phyloP scores from a whole-genome alignment of 2,113 vertebrate species.

The Hippocampus abdominalis region DNA sequence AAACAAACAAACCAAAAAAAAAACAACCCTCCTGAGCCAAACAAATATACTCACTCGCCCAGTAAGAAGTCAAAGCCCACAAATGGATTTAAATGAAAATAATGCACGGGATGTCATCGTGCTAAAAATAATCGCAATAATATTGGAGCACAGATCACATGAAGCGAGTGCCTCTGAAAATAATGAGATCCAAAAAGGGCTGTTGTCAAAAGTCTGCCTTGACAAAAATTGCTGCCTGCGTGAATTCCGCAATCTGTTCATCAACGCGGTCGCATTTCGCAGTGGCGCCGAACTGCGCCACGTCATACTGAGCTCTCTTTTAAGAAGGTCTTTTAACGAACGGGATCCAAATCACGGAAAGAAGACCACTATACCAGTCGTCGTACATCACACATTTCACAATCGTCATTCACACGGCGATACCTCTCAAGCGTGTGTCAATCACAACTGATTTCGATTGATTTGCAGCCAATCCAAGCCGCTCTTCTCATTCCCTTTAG shows the following conservation, averaged over 20 bases:
- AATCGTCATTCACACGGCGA: no score
- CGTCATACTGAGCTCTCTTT: background rate
- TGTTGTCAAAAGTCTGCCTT: background rate
- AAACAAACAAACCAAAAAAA: slow-evolving; percentile 27
- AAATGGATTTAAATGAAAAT: slow-evolving; percentile 44
- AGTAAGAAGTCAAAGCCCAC: slow-evolving; percentile 30
- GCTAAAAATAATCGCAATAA: background rate
- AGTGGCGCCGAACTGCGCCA: background rate
- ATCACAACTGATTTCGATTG: no score
- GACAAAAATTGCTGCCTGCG: background rate
- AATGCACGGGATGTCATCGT: background rate
- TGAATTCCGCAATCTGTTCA: background rate
- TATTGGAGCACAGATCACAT: background rate
- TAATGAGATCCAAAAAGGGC: background rate
- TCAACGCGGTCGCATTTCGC: background rate
- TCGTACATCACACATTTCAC: background rate
- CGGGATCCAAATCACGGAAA: background rate
- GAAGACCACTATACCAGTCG: background rate
- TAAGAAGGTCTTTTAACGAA: background rate
- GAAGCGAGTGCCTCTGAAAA: background rate
- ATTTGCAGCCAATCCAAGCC: no score
- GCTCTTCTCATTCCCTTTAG: no score
- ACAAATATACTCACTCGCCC: slow-evolving; percentile 30
- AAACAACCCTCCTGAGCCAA: slow-evolving; percentile 31
- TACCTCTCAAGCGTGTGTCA: no score